Percentiles rank a stretch among this genome's conserved stretches.
phyloP scores from a whole-genome alignment of 2,797 vertebrate genomes.

The Crotalus adamanteus region DNA sequence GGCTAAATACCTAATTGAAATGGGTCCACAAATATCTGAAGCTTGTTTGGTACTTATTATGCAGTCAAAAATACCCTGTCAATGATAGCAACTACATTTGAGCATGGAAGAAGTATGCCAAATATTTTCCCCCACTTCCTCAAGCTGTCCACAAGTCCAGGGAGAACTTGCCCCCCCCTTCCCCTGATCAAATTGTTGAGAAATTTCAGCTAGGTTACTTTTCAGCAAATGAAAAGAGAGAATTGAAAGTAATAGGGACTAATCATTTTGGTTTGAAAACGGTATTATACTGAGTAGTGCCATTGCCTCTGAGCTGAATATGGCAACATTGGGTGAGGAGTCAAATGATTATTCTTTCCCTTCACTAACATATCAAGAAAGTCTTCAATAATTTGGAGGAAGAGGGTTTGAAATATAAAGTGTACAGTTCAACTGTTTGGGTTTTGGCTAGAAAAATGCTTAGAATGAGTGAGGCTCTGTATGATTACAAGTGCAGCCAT shows the following conservation, averaged over 20 bases:
- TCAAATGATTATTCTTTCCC: background rate
- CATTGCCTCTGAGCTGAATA: background rate
- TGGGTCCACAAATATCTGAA: background rate
- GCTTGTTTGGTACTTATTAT: background rate
- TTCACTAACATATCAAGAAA: background rate
- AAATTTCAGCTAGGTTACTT: background rate
- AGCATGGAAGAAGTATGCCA: background rate
- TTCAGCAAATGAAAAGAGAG: background rate
- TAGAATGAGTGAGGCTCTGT: background rate
- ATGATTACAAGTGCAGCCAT: background rate
- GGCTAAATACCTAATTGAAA: background rate
- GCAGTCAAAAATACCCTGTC: background rate
- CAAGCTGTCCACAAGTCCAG: background rate
- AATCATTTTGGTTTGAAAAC: background rate
- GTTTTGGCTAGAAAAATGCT: background rate
- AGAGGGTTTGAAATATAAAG: background rate
- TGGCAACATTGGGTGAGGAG: background rate
- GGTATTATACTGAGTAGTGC: background rate
- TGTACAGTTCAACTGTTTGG: background rate
- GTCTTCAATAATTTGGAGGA: background rate
- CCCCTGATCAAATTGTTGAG: background rate
- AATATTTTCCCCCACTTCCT: background rate
- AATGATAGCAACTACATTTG: background rate
- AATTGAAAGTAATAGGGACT: too few species aligned
- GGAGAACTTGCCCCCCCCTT: background rate